phyloP scores from a whole-genome alignment of 1,140 invertebrate species.

The Nasonia longicornis region DNA sequence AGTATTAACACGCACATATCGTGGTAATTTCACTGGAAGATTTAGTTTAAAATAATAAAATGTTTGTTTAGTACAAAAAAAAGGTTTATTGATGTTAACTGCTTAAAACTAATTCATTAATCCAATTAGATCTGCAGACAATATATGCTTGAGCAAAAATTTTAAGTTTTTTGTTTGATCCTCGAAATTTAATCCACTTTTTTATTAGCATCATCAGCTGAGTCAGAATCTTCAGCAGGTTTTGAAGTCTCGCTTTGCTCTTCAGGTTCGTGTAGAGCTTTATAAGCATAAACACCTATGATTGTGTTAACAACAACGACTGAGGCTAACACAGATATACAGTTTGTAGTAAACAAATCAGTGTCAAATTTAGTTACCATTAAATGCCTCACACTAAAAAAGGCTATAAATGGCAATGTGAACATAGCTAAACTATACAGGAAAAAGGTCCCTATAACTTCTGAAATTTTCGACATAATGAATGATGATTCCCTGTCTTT shows the following conservation, averaged over 20 bases:
- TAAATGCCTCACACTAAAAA: constrained; percentile 76
- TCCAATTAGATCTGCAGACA: neutral
- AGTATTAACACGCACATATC: constrained; percentile 91
- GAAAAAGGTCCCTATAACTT: constrained; percentile 75
- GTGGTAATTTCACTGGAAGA: constrained; percentile 73
- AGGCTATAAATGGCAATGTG: constrained; percentile 81
- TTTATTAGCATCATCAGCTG: constrained; percentile 48
- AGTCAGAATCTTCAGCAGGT: constrained; percentile 1
- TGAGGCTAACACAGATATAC: constrained; percentile 79
- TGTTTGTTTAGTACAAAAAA: constrained; percentile 10
- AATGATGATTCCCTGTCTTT: constrained; percentile 40
- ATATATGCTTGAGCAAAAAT: neutral
- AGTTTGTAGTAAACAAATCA: constrained; percentile 74
- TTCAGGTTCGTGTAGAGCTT: constrained; percentile 80
- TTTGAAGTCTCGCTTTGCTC: constrained; percentile 56
- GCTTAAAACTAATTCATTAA: constrained; percentile 19
- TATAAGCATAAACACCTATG: constrained; percentile 81
- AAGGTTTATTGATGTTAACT: neutral
- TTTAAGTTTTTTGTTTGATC: neutral
- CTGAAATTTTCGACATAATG: constrained; percentile 50
- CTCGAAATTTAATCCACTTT: constrained; percentile 46
- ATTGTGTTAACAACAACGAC: constrained; percentile 85
- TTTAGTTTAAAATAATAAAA: constrained; percentile 35
- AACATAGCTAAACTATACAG: constrained; percentile 88
- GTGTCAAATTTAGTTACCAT: constrained; percentile 75